Conservation (phyloP, 2,888 invertebrate species). For the Heteropelma amictum region DNA sequence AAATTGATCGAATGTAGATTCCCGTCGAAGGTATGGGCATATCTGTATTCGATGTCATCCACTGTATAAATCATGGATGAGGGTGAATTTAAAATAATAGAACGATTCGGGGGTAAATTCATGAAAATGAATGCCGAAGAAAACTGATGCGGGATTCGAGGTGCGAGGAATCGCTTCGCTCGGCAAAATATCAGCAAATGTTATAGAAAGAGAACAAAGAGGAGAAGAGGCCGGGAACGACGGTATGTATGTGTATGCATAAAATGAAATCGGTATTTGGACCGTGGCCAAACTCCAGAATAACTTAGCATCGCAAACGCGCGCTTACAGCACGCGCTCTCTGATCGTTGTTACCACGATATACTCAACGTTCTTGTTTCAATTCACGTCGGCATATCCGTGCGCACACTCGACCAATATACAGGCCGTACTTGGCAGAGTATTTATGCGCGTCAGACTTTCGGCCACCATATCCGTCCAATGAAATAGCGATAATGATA, state of each 20-base stretch:
- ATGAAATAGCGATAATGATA: background rate
- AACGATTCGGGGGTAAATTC: conserved; percentile 23
- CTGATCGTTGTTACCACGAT: background rate
- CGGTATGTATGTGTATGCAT: background rate
- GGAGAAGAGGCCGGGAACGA: conserved; percentile 45
- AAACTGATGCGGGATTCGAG: conserved; percentile 30
- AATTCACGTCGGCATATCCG: background rate
- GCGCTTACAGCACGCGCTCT: conserved; percentile 51
- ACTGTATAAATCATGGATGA: conserved; percentile 24
- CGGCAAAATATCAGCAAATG: conserved; percentile 19
- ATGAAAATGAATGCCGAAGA: conserved; percentile 39
- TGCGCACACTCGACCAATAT: background rate
- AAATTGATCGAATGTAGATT: no score
- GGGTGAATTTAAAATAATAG: conserved; percentile 18
- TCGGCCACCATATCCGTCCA: background rate
- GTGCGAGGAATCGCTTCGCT: conserved; percentile 32
- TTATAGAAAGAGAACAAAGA: conserved; percentile 17
- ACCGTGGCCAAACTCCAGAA: conserved; percentile 64
- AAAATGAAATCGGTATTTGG: conserved; percentile 59
- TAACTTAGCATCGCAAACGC: conserved; percentile 60
- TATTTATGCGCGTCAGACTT: background rate
- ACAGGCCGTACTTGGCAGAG: conserved; percentile 11
- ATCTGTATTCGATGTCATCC: background rate
- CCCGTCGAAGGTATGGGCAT: no score
- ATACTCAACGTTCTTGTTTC: conserved; percentile 3